Evolutionary conservation across 2,113 vertebrate species (phyloP).

Genomic region (Melanocharis versteri): DNA sequence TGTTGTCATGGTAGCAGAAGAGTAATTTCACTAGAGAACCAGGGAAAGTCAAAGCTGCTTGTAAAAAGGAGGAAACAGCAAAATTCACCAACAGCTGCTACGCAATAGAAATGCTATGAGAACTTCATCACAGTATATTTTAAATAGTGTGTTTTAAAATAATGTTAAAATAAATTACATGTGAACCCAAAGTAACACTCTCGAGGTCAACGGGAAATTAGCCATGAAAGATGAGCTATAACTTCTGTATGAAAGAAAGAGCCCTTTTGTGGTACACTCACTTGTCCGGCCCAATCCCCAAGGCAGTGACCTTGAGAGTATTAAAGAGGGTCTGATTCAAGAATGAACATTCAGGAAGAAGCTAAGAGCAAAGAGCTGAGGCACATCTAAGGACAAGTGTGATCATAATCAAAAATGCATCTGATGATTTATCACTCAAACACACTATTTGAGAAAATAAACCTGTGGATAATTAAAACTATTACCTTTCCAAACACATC

Average conservation of each 20-base stretch:
- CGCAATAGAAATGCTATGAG: neutral
- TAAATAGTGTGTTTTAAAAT: neutral
- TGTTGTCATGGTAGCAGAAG: neutral
- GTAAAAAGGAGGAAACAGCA: neutral
- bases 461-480: neutral
- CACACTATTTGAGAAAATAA: neutral
- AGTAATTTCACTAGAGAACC: neutral
- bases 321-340: neutral
- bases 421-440: neutral
- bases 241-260: neutral
- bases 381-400: neutral
- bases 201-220: neutral
- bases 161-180: neutral
- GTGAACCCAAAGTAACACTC: neutral
- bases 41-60: neutral
- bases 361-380: neutral
- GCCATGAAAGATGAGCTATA: neutral
- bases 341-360: neutral
- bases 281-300: neutral
- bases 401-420: neutral
- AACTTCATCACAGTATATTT: neutral
- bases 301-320: neutral
- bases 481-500: neutral
- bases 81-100: neutral
- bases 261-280: neutral